Base-by-base conservation (phyloP, 2,113 vertebrate genomes). In the Chelonoidis abingdonii region DNA sequence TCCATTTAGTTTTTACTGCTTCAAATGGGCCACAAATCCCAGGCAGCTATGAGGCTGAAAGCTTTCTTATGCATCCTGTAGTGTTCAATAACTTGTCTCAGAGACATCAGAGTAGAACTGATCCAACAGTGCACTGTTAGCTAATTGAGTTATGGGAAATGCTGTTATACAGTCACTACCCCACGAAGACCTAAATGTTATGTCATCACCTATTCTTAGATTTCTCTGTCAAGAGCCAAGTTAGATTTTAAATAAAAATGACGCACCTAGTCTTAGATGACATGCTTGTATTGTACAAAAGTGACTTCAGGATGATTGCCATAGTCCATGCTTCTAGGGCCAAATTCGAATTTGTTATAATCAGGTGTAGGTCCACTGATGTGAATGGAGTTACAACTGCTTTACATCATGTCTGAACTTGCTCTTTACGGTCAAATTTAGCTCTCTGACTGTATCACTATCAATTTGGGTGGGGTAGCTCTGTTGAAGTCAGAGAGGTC, bases 1-100 rank as follows among this genome's bases (percentile, higher is more conserved):
- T 93, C 56, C 31, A 54, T 89, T 95, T 91, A 76, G 83, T 65
- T 96, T 93, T 86, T 65, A 54, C 17, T 83, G 35, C 89, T 93
- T 83, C 72, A 53, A 8, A 79, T 84, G 84, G 72, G 41, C 69
- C 88, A 94, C 83, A 97, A 93, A 89, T 79, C 47, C 35, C 86
- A 41, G 91, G 21, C 8, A 84, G 59, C 35, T 41, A 10, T 75
- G n/a, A 38, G 75, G 38, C 82, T 47, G 19, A 53, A 94, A 25
- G 8, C 38, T 25, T 57, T 57, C 3, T 2, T 84, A 92, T 78
- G 94, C 8, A 49, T 8, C 52, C 21, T 53, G 6, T 78, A 8
- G 89, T 94, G 76, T n/a, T 12, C 29, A 76, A 1, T 31, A 14
- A 19, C 38, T 3, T 41, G 12, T 89, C 19, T 86, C 16, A 75